Evolutionary conservation across 2,797 vertebrate species (phyloP).

Genomic region (Sorex maritimensis): DNA sequence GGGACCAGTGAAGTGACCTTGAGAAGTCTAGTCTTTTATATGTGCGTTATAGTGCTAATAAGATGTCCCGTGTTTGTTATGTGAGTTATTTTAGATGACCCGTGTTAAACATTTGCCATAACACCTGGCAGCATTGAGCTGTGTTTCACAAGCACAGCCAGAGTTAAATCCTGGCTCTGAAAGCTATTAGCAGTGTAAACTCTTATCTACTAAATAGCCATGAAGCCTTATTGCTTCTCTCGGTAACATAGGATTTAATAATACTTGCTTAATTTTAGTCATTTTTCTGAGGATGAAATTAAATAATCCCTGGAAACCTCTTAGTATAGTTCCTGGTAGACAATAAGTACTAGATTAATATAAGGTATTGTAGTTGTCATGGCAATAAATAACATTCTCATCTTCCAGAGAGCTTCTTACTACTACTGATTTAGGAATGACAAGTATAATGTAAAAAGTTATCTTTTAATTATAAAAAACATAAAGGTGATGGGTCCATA

Average conservation of each 20-base stretch:
- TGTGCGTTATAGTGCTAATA: background rate
- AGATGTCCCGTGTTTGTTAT: background rate
- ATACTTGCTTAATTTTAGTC: background rate
- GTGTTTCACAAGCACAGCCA: background rate
- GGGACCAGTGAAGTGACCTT: background rate
- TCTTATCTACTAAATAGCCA: background rate
- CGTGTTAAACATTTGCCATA: background rate
- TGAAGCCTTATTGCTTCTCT: background rate
- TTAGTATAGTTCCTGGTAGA: background rate
- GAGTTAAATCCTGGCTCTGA: background rate
- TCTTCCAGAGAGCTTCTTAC: constrained; percentile 18
- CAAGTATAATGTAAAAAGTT: background rate
- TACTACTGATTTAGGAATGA: background rate
- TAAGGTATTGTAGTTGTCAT: background rate
- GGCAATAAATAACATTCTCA: background rate
- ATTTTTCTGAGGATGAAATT: background rate
- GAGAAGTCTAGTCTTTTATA: background rate
- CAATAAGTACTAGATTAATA: background rate
- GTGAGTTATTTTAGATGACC: background rate
- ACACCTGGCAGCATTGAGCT: background rate
- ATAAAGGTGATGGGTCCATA: background rate
- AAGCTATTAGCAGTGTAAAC: background rate
- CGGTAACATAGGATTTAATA: background rate
- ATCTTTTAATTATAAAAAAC: constrained; percentile 37
- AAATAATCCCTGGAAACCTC: background rate